Percentiles rank a stretch among this genome's conserved stretches.
Conservation (phyloP, 2,797 vertebrate species). For the Artibeus lituratus region DNA sequence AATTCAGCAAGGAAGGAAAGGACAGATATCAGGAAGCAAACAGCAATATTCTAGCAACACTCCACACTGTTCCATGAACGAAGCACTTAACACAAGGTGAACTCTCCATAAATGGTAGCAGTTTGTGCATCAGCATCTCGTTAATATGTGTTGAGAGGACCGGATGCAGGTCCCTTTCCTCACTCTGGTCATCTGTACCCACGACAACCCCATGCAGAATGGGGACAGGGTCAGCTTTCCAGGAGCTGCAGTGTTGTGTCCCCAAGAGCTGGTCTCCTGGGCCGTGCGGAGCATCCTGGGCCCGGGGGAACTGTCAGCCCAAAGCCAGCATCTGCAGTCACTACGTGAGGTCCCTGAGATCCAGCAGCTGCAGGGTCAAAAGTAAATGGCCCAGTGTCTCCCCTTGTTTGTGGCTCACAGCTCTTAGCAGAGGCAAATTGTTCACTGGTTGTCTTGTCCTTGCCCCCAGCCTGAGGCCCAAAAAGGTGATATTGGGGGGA, state of each 20-base stretch:
- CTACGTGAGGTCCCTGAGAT: neutral
- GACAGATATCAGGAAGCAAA: neutral
- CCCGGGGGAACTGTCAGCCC: neutral
- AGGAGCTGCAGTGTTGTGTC: neutral
- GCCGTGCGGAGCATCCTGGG: neutral
- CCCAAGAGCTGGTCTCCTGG: neutral
- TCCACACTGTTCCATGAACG: no score
- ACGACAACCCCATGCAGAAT: neutral
- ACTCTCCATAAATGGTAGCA: accelerated
- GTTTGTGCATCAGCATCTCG: neutral
- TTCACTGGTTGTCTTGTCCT: accelerated
- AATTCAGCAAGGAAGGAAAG: neutral
- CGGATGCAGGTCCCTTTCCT: neutral
- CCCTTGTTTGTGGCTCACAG: neutral
- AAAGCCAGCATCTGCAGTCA: neutral
- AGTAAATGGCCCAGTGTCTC: accelerated
- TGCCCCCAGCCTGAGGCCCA: neutral
- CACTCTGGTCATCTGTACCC: neutral
- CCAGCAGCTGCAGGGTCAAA: neutral
- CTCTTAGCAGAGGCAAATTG: accelerated
- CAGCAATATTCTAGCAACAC: neutral
- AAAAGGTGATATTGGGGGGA: neutral
- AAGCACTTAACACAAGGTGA: neutral
- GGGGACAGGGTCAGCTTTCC: neutral
- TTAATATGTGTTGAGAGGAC: neutral